Percentiles rank a stretch among this genome's conserved stretches.
Evolutionary conservation across 2,113 vertebrate species (phyloP).

Genomic region (Stigmatopora argus): DNA sequence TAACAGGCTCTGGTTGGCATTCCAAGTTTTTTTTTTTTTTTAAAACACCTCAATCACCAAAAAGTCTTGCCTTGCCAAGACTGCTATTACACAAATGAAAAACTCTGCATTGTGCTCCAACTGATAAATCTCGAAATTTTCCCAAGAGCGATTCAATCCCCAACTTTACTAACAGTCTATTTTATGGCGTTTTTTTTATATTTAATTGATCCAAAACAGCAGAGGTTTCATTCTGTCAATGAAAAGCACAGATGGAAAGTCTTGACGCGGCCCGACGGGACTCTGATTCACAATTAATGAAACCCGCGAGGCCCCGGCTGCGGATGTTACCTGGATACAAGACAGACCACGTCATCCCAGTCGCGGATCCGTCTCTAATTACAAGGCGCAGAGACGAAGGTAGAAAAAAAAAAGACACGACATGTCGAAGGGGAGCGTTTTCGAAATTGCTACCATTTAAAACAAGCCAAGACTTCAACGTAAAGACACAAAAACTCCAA

Average conservation of each 20-base stretch:
- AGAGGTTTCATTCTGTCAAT: not conserved
- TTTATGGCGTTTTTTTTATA: not conserved
- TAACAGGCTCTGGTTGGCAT: constrained; percentile 12
- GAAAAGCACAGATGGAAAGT: constrained; percentile 10
- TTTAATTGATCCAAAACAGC: not conserved
- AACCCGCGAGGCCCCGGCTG: constrained; percentile 43
- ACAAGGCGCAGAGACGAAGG: constrained; percentile 31
- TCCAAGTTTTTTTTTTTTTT: too few species aligned
- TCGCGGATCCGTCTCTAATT: constrained; percentile 51
- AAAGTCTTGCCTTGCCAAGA: constrained; percentile 44
- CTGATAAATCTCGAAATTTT: constrained; percentile 35
- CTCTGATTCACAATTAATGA: constrained; percentile 47
- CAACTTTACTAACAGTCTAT: not conserved
- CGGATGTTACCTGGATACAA: constrained; percentile 54
- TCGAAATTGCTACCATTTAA: not conserved
- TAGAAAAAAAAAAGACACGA: not conserved
- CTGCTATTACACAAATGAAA: constrained; percentile 54
- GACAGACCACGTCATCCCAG: constrained; percentile 35
- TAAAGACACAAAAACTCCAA: constrained; percentile 16
- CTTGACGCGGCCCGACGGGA: constrained; percentile 19
- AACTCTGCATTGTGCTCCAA: constrained; percentile 28
- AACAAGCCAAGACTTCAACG: not conserved
- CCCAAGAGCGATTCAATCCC: not conserved
- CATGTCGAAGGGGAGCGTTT: not conserved
- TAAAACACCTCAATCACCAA: constrained; percentile 41